A percentile compares a stretch with the other conserved stretches of the same genome.
phyloP scores from a whole-genome alignment of 2,888 invertebrate genomes.

The Erpobdella octoculata region DNA sequence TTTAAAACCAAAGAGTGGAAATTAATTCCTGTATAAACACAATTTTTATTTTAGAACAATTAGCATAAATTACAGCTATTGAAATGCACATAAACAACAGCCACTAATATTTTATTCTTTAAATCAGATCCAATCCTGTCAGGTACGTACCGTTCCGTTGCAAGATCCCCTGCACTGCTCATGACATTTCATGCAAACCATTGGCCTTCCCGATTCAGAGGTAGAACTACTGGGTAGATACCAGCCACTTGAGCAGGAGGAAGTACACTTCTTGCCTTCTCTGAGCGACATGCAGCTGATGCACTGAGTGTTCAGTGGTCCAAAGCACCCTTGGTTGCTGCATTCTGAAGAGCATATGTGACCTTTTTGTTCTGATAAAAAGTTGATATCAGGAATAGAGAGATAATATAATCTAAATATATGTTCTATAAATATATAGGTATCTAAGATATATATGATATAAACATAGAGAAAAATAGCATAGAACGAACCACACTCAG shows the following conservation, averaged over 20 bases:
- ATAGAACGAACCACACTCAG: constrained; percentile 19
- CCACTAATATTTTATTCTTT: too few species aligned
- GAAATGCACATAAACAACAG: too few species aligned
- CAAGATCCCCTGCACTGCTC: background rate
- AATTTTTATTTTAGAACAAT: too few species aligned
- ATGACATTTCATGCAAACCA: background rate
- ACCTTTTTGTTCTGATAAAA: background rate
- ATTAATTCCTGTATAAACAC: too few species aligned
- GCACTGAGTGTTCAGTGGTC: background rate
- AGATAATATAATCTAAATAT: background rate
- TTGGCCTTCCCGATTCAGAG: background rate
- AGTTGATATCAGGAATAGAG: background rate
- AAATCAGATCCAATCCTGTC: too few species aligned
- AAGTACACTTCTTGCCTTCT: background rate
- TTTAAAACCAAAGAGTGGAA: too few species aligned
- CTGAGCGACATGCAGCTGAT: background rate
- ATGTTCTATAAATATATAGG: background rate
- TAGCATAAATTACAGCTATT: too few species aligned
- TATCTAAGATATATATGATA: background rate
- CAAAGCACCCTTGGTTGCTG: background rate
- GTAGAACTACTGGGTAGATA: background rate
- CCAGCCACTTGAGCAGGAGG: background rate
- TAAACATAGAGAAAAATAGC: background rate
- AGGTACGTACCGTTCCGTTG: background rate
- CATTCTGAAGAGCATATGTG: background rate